Conservation (phyloP, 2,113 vertebrate species). For the Poecile atricapillus region DNA sequence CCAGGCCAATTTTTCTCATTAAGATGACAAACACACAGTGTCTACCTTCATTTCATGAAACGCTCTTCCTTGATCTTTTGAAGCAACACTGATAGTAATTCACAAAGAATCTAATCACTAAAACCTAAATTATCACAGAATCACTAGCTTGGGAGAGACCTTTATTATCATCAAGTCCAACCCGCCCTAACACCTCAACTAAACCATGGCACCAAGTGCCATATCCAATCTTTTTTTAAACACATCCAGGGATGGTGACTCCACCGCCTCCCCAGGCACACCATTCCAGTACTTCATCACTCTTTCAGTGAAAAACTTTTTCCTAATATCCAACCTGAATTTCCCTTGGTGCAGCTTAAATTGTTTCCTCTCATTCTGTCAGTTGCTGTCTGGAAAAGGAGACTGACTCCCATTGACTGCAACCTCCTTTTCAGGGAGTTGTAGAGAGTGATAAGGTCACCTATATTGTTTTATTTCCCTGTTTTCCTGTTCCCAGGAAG, state of each 20-base stretch:
- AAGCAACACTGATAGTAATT: neutral
- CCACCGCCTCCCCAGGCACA: neutral
- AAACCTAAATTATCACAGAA: neutral
- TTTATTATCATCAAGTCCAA: neutral
- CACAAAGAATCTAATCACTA: neutral
- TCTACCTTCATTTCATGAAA: neutral
- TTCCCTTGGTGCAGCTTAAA: neutral
- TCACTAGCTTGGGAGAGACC: neutral
- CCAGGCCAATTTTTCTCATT: neutral
- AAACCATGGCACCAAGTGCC: fast-evolving
- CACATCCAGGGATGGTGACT: neutral
- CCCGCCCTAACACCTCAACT: neutral
- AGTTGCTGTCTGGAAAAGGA: neutral
- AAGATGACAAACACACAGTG: neutral
- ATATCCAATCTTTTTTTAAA: neutral
- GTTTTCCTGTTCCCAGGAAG: neutral
- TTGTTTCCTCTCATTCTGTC: neutral
- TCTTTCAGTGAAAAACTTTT: neutral
- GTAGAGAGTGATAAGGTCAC: neutral
- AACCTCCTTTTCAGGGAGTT: neutral
- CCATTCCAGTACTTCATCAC: neutral
- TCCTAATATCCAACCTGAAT: neutral
- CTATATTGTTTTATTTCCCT: neutral
- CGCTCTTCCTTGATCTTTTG: neutral
- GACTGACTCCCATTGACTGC: neutral